These are phyloP conservation scores for Nemapogon koenigi DNA, from an alignment of 2,888 invertebrate species.

Conservation along the genomic window DNA sequence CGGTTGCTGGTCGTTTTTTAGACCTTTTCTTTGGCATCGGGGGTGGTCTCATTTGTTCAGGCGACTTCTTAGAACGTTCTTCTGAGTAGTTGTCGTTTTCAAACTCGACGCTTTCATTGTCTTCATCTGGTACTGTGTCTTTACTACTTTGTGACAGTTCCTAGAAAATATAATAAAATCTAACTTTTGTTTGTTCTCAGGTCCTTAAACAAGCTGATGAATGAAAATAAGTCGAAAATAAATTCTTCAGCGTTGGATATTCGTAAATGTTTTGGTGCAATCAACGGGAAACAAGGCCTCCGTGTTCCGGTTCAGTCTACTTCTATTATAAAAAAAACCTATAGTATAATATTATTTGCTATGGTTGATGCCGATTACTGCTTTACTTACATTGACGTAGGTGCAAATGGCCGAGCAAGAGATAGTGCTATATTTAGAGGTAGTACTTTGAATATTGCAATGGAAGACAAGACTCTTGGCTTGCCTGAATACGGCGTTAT, in stretches of 20 bases:
- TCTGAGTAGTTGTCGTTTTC: constrained; percentile 11
- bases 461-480: constrained; percentile 9
- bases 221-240: constrained; percentile 14
- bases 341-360: no score
- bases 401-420: no score
- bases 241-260: constrained; percentile 10
- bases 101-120: constrained; percentile 10
- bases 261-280: constrained; percentile 11
- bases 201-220: constrained; percentile 13
- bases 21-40: constrained; percentile 12
- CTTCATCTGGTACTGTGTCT: constrained; percentile 13
- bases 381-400: no score
- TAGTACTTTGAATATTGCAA: constrained; percentile 11
- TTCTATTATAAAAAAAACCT: constrained; percentile 10
- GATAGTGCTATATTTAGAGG: constrained; percentile 11
- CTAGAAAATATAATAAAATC: no score
- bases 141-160: constrained; percentile 13
- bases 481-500: constrained; percentile 7
- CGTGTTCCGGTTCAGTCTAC: constrained; percentile 10
- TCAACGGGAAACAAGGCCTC: constrained; percentile 12
- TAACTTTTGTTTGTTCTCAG: no score
- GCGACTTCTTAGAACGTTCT: constrained; percentile 10
- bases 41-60: constrained; percentile 15
- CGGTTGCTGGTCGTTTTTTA: constrained; percentile 13
- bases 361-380: no score